Conservation (phyloP, 2,797 vertebrate genomes). For the Labeo calbasu region DNA sequence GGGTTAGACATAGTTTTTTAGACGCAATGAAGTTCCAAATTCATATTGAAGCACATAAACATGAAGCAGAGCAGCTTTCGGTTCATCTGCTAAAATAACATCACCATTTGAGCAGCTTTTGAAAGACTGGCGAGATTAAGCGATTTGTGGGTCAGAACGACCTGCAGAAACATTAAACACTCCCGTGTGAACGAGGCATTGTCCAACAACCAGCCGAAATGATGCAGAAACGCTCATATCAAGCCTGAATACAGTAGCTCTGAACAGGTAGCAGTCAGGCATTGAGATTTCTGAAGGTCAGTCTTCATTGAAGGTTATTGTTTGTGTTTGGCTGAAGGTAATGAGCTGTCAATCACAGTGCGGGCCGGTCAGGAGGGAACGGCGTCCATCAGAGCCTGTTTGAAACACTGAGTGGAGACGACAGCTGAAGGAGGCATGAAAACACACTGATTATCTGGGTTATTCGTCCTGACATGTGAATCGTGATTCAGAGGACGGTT, state of each 20-base stretch:
- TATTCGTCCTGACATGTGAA: constrained; percentile 35
- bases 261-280: constrained; percentile 5
- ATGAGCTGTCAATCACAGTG: constrained; percentile 57
- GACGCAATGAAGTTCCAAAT: neutral
- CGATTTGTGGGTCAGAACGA: neutral
- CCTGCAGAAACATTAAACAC: neutral
- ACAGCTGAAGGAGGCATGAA: constrained; percentile 49
- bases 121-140: neutral
- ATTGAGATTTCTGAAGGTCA: constrained; percentile 32
- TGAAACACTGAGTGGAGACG: constrained; percentile 43
- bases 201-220: neutral
- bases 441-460: constrained; percentile 29
- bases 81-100: neutral
- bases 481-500: constrained; percentile 35
- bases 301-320: constrained; percentile 47
- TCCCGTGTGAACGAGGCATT: neutral
- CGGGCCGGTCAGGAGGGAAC: neutral
- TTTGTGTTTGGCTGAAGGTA: constrained; percentile 50
- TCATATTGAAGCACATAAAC: neutral
- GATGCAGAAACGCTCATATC: neutral
- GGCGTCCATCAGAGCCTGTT: constrained; percentile 15
- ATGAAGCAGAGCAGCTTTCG: neutral
- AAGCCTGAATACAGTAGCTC: neutral
- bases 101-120: neutral
- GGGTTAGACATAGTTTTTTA: neutral